A percentile compares a stretch with the other conserved stretches of the same genome.
These are phyloP conservation scores for Corynorhinus townsendii DNA, from an alignment of 2,113 vertebrate species.

Conservation along the genomic window DNA sequence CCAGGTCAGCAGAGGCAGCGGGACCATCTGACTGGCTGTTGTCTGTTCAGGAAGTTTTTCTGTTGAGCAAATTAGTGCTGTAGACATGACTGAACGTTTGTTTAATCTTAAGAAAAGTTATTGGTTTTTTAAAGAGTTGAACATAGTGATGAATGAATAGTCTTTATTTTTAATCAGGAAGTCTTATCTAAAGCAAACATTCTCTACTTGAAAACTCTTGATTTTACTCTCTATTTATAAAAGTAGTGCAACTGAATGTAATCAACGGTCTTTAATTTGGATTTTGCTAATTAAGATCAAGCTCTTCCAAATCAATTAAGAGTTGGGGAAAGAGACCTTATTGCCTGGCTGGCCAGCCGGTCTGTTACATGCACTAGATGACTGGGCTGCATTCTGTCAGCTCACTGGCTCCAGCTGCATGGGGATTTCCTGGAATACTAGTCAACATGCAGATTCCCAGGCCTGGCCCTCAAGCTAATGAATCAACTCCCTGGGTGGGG, in stretches of 20 bases:
- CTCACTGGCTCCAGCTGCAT: neutral
- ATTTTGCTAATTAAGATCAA: neutral
- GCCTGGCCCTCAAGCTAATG: accelerated
- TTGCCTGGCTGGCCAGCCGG: neutral
- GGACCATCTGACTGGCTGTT: accelerated
- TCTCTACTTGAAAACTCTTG: neutral
- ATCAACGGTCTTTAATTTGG: neutral
- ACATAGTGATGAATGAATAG: neutral
- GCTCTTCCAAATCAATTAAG: neutral
- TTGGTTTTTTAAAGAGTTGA: neutral
- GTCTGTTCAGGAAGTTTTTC: neutral
- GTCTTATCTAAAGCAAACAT: conserved; percentile 1
- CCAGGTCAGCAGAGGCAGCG: neutral
- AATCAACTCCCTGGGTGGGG: neutral
- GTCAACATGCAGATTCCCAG: neutral
- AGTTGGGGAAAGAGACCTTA: neutral
- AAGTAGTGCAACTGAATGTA: neutral
- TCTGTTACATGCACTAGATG: neutral
- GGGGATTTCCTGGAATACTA: neutral
- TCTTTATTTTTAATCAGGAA: neutral
- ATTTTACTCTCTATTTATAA: conserved; percentile 5
- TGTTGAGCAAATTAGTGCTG: neutral
- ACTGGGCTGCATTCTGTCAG: neutral
- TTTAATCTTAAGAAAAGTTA: conserved; percentile 3
- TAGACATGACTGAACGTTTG: neutral